A percentile compares a stretch with the other conserved stretches of the same genome.
Conservation (phyloP, 92 coral and sea anemone genomes). For the Virgularia gustaviana region DNA sequence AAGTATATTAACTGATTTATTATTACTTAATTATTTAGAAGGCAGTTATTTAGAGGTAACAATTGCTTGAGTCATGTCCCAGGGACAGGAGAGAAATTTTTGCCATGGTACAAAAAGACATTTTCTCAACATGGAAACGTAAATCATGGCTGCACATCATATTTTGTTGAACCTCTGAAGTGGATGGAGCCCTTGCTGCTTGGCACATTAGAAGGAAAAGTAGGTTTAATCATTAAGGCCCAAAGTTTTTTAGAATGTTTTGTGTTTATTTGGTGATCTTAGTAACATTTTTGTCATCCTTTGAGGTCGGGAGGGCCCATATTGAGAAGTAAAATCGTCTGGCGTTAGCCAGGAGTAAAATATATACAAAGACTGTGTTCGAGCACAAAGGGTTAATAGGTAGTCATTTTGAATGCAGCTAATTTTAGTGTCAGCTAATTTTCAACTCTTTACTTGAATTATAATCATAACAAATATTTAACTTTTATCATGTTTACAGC, state of each 20-base stretch:
- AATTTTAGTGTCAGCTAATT: too few species aligned
- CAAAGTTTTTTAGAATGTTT: not conserved
- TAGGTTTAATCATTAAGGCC: not conserved
- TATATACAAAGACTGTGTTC: too few species aligned
- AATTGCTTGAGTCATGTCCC: slow-evolving; percentile 58
- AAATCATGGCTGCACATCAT: slow-evolving; percentile 63
- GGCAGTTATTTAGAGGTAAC: slow-evolving; percentile 49
- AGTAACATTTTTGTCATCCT: not conserved
- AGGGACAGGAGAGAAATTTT: slow-evolving; percentile 63
- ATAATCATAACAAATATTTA: too few species aligned
- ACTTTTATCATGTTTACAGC: too few species aligned
- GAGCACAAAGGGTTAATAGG: too few species aligned
- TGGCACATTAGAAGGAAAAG: slow-evolving; percentile 82
- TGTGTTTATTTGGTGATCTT: not conserved
- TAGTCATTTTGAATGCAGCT: too few species aligned
- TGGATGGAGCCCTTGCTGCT: slow-evolving; percentile 74
- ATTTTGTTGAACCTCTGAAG: slow-evolving; percentile 78
- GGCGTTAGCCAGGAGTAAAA: too few species aligned
- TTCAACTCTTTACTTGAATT: too few species aligned
- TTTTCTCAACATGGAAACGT: not conserved
- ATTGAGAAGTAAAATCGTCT: too few species aligned
- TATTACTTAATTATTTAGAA: slow-evolving; percentile 10
- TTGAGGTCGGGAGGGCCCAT: too few species aligned
- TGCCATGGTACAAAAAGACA: slow-evolving; percentile 61
- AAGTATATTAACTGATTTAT: not conserved